A percentile compares a stretch with the other conserved stretches of the same genome.
Evolutionary conservation across 1,140 invertebrate species (phyloP).

Genomic region (Tetragonula clypearis): DNA sequence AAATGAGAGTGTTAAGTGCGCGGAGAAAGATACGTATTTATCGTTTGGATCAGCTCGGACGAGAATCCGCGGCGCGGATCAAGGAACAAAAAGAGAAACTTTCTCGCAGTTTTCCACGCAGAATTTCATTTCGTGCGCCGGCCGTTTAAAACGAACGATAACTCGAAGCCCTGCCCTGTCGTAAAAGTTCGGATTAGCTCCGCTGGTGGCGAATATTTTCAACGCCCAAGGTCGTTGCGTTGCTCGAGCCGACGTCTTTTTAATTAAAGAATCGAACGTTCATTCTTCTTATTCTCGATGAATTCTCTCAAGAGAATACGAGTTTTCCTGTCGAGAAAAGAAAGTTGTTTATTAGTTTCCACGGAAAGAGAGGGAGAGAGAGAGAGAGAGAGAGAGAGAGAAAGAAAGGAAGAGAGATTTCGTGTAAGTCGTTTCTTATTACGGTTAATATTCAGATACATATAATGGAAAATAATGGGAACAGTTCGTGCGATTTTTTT

Average conservation of each 20-base stretch:
- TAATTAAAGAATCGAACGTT: conserved; percentile 34
- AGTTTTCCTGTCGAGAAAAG: no score
- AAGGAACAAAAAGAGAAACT: conserved; percentile 31
- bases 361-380: no score
- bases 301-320: background rate
- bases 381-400: no score
- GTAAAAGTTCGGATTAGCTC: conserved; percentile 44
- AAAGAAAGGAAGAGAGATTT: no score
- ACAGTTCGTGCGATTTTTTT: no score
- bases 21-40: conserved; percentile 2
- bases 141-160: conserved; percentile 44
- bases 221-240: conserved; percentile 7
- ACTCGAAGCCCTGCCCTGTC: conserved; percentile 21
- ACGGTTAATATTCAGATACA: no score
- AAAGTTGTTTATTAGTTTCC: no score
- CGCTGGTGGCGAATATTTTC: conserved; percentile 53
- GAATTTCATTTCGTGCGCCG: conserved; percentile 57
- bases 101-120: conserved; percentile 27
- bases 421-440: no score
- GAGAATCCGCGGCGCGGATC: no score
- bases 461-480: no score
- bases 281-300: no score
- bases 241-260: conserved; percentile 9
- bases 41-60: background rate
- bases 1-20: no score